phyloP scores from a whole-genome alignment of 2,113 vertebrate species.

The Chitala chitala region DNA sequence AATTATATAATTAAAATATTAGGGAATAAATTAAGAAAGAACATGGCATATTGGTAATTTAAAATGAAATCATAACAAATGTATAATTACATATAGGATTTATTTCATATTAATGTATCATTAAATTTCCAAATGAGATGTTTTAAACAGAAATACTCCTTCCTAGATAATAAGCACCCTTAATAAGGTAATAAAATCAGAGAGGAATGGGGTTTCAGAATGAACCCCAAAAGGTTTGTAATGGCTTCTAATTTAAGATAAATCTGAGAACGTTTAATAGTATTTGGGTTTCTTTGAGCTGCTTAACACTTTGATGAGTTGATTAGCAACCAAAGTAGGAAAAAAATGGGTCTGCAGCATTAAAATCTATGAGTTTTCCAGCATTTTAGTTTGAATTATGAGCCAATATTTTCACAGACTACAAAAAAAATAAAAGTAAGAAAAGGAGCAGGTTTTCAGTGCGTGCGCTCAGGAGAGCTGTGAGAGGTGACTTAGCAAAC shows the following conservation, averaged over 20 bases:
- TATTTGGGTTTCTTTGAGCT: constrained; percentile 29
- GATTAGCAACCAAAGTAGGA: constrained; percentile 47
- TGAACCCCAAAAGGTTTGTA: constrained; percentile 14
- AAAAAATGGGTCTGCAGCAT: constrained; percentile 32
- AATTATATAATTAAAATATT: background rate
- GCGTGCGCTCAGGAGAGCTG: too few relatives aligned
- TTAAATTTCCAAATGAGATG: background rate
- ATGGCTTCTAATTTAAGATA: constrained; percentile 8
- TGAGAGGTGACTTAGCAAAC: too few relatives aligned
- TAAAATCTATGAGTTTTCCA: constrained; percentile 1
- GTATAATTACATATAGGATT: background rate
- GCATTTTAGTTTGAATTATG: background rate
- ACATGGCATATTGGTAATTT: background rate
- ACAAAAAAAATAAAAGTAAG: background rate
- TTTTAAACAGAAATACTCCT: background rate
- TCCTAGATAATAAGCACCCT: background rate
- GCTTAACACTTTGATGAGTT: constrained; percentile 56
- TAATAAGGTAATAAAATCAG: background rate
- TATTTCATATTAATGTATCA: background rate
- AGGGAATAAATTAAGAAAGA: background rate
- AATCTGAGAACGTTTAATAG: background rate
- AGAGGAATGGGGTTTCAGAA: background rate
- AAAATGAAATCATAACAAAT: background rate
- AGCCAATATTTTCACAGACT: background rate
- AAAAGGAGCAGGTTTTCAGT: too few relatives aligned